Evolutionary conservation across 2,888 invertebrate species (phyloP).

Genomic region (Oithona nana): DNA sequence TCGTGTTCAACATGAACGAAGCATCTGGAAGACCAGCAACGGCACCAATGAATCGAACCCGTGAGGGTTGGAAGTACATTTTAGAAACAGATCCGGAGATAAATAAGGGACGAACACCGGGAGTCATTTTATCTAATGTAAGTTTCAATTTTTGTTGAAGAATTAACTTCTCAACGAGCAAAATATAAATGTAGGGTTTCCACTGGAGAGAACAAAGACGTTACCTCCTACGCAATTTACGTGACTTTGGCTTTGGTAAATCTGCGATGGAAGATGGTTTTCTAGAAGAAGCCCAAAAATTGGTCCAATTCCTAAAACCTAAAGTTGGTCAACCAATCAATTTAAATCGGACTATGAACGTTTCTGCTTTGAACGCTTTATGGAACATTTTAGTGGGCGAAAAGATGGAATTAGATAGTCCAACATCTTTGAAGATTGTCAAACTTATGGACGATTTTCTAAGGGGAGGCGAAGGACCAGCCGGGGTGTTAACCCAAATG

Average conservation of each 20-base stretch:
- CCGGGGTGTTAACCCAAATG: too few species aligned
- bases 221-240: not conserved
- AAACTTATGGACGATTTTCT: not conserved
- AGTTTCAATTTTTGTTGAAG: not conserved
- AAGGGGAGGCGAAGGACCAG: not conserved
- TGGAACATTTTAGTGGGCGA: constrained; percentile 16
- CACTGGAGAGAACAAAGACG: constrained; percentile 13
- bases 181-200: not conserved
- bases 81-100: not conserved
- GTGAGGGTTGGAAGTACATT: not conserved
- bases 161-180: not conserved
- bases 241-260: not conserved
- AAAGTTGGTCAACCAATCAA: not conserved
- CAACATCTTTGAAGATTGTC: not conserved
- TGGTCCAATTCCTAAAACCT: not conserved
- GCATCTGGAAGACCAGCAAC: not conserved
- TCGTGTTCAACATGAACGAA: constrained; percentile 18
- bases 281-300: not conserved
- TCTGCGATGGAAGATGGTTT: constrained; percentile 1
- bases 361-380: constrained; percentile 13
- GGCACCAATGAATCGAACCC: not conserved
- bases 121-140: not conserved
- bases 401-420: not conserved
- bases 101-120: not conserved
- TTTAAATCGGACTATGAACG: constrained; percentile 9